Percentiles rank a stretch among this genome's conserved stretches.
phyloP scores from a whole-genome alignment of 2,113 vertebrate species.

The Catharus minimus region DNA sequence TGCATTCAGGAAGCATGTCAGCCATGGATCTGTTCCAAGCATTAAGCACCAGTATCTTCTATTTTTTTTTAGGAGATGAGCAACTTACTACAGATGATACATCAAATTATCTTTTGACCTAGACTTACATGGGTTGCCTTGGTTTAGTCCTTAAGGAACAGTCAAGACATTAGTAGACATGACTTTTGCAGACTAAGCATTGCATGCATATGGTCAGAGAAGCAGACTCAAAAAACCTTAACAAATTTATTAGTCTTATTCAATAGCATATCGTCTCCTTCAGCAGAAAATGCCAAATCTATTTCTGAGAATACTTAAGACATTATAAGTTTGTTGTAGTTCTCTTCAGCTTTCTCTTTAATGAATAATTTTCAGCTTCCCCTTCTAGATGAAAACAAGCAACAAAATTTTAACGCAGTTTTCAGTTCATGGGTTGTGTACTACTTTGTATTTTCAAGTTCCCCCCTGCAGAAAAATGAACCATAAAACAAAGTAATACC shows the following conservation, averaged over 20 bases:
- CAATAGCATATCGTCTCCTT: neutral
- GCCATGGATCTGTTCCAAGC: neutral
- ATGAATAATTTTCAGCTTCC: neutral
- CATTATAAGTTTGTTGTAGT: neutral
- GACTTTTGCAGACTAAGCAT: neutral
- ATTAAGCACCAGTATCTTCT: neutral
- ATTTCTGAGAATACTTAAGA: neutral
- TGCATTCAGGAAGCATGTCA: neutral
- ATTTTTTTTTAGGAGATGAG: neutral
- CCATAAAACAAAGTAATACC: conserved; percentile 29
- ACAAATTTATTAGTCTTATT: neutral
- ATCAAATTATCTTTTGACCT: neutral
- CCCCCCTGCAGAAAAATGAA: conserved; percentile 9
- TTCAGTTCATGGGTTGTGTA: neutral
- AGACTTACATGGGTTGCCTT: neutral
- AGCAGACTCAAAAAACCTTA: neutral
- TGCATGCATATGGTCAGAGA: neutral
- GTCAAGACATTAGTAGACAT: neutral
- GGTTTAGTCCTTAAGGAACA: neutral
- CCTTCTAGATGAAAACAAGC: neutral
- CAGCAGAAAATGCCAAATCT: neutral
- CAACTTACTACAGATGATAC: neutral
- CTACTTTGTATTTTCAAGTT: neutral
- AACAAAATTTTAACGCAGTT: neutral
- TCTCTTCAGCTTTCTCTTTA: neutral